These are phyloP conservation scores for Steinernema carpocapsae DNA, from an alignment of 2,888 invertebrate genomes.

Conservation along the genomic window DNA sequence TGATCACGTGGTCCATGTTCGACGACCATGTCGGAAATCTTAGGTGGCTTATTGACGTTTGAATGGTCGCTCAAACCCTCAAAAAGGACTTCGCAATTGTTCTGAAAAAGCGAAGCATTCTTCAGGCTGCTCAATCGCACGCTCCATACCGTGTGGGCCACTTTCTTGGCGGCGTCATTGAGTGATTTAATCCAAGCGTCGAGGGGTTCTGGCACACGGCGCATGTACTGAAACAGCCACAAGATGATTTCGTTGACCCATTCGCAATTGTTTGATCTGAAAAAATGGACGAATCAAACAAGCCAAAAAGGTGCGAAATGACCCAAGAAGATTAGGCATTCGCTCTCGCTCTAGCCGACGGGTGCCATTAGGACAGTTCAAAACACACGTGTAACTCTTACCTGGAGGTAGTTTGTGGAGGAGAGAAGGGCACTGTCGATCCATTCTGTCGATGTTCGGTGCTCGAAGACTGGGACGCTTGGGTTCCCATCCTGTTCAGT, in stretches of 20 bases:
- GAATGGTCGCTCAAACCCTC: slow-evolving; percentile 61
- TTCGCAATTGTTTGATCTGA: slow-evolving; percentile 48
- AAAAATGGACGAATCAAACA: no score
- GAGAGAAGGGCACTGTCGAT: neutral
- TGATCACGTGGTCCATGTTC: slow-evolving; percentile 61
- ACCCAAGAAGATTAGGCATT: no score
- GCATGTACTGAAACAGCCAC: slow-evolving; percentile 60
- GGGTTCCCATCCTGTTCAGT: slow-evolving; percentile 56
- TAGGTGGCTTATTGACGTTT: slow-evolving; percentile 53
- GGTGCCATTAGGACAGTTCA: slow-evolving; percentile 1
- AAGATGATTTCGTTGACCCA: slow-evolving; percentile 62
- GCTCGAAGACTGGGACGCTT: slow-evolving; percentile 32
- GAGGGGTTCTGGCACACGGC: slow-evolving; percentile 61
- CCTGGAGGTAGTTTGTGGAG: neutral
- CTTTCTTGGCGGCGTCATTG: slow-evolving; percentile 70
- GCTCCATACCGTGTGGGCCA: slow-evolving; percentile 64
- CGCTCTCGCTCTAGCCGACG: no score
- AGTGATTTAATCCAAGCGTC: slow-evolving; percentile 70
- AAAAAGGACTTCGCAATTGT: slow-evolving; percentile 58
- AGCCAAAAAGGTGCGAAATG: no score
- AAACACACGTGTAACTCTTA: neutral
- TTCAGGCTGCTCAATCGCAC: neutral
- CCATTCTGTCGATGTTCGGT: slow-evolving; percentile 12
- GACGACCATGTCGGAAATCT: slow-evolving; percentile 57
- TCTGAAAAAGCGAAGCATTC: slow-evolving; percentile 4